phyloP scores from a whole-genome alignment of 2,113 vertebrate genomes.

The Aspidoscelis tigris region DNA sequence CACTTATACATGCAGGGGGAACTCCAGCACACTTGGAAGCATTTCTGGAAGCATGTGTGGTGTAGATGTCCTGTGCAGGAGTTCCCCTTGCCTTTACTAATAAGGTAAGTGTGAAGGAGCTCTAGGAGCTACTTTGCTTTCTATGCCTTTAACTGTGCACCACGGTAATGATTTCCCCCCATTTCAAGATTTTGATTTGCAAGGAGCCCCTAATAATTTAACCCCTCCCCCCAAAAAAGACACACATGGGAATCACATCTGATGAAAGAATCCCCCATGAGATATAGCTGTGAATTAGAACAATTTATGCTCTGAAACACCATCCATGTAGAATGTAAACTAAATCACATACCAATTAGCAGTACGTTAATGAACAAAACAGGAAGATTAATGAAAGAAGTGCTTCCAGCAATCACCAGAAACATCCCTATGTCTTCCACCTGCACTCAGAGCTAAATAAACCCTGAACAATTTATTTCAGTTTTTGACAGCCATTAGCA shows the following conservation, averaged over 20 bases:
- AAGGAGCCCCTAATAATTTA: neutral
- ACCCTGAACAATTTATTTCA: constrained; percentile 38
- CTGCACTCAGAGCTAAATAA: constrained; percentile 48
- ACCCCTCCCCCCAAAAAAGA: neutral
- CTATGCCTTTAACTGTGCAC: constrained; percentile 4
- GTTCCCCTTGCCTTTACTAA: no score
- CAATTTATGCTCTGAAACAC: constrained; percentile 30
- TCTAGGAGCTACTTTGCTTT: neutral
- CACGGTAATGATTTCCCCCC: neutral
- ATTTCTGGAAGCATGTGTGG: no score
- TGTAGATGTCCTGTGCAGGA: no score
- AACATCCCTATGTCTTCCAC: constrained; percentile 48
- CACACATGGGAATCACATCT: neutral
- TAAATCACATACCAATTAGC: constrained; percentile 59
- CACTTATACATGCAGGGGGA: no score
- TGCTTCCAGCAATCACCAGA: neutral
- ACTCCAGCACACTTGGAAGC: no score
- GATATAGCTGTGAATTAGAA: constrained; percentile 9
- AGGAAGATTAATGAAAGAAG: constrained; percentile 46
- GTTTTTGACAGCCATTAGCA: constrained; percentile 37
- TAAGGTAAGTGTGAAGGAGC: no score
- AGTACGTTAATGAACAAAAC: constrained; percentile 56
- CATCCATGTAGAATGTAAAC: constrained; percentile 44
- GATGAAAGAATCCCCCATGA: neutral
- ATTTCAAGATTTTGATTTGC: constrained; percentile 9